Base-by-base conservation (phyloP, 2,888 invertebrate species). In the Pocota personata region DNA sequence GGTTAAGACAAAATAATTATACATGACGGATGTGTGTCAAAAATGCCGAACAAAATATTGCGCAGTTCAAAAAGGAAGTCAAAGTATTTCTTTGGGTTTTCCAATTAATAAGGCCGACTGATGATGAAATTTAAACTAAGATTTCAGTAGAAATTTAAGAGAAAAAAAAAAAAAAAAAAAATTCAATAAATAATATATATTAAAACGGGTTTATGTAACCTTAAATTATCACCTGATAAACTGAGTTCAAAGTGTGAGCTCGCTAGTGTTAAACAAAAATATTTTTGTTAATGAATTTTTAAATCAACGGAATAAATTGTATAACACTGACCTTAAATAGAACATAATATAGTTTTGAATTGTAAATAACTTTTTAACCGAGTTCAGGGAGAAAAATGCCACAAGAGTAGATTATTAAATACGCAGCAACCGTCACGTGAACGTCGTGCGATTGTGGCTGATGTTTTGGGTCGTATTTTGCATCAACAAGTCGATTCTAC, bases 51-150 rank as follows among this genome's bases (percentile, higher is more conserved):
- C 2, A 55, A 48, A 30, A n/a, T 30, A 55, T 8, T 55, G 32
- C 46, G 43, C 43, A 30, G 24, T 35, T 27, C 4, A 6, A 16
- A 67, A 37, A 40, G n/a, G 21, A 40, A 67, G 37, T 50, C 24
- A 40, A n/a, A 32, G 4, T 0, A 48, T 16, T 35, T 1, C 16
- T 7, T 62, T 3, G 62, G 12, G 43, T 14, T 62, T 46, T 48
- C 30, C 48, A 21, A 66, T 66, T n/a, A 4, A 48, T 32, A 21
- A 24, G 24, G 24, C 4, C 24, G 24, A n/a, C 8, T 3, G 30
- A 69, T 69, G 57, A 69, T 69, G 69, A 57, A 69, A 69, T 37
- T 27, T 19, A 10, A 16, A 27, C 21, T 6, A 16, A 52, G 3
- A 67, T 67, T 67, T 52, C 52, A 67, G 16, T 67, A 67, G 16